Evolutionary conservation across 2,797 vertebrate genomes (phyloP).

Genomic region (Fratercula arctica): DNA sequence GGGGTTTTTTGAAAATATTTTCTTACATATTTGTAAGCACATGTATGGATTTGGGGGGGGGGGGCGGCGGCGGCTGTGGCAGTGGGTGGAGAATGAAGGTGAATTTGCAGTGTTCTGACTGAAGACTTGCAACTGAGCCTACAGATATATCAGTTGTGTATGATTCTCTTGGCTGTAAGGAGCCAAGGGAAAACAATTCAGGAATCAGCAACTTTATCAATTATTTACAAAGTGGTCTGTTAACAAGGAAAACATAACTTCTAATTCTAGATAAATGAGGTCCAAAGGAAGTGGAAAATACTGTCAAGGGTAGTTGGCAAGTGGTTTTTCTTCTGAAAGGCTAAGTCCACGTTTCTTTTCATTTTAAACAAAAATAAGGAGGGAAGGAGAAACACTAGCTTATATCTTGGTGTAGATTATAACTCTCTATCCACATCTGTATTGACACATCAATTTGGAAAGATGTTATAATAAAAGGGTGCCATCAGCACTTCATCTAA

Average conservation of each 20-base stretch:
- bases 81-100: neutral
- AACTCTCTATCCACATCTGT: neutral
- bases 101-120: neutral
- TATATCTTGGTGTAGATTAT: neutral
- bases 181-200: neutral
- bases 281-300: neutral
- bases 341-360: neutral
- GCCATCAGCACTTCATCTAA: neutral
- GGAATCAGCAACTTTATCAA: neutral
- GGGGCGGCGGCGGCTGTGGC: no score
- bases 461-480: neutral
- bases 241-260: neutral
- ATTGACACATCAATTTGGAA: neutral
- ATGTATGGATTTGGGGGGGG: rapidly evolving
- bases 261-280: neutral
- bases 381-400: neutral
- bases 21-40: neutral
- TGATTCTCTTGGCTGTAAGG: neutral
- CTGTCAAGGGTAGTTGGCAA: neutral
- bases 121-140: neutral
- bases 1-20: neutral
- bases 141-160: neutral
- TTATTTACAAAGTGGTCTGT: neutral
- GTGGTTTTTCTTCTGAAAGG: neutral
- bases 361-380: neutral